Percentiles rank a stretch among this genome's conserved stretches.
phyloP scores from a whole-genome alignment of 2,113 vertebrate genomes.

The Promerops cafer region DNA sequence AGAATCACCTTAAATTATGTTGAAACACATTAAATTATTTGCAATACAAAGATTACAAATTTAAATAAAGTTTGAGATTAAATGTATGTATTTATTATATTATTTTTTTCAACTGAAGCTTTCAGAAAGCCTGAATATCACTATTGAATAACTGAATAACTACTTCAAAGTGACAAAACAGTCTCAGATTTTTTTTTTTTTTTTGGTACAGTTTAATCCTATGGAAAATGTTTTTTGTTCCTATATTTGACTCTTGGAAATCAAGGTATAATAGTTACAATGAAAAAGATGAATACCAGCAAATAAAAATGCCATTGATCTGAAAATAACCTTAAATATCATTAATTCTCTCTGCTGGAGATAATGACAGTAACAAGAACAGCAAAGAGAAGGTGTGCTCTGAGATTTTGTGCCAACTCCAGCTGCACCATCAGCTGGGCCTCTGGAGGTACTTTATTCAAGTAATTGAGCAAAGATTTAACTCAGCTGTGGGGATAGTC shows the following conservation, averaged over 20 bases:
- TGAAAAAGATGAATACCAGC: neutral
- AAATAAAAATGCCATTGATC: neutral
- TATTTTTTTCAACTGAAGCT: neutral
- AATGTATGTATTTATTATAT: neutral
- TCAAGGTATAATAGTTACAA: neutral
- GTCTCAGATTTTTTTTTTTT: neutral
- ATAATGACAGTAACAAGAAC: neutral
- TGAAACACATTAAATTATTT: neutral
- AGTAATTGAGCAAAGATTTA: neutral
- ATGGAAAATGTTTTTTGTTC: neutral
- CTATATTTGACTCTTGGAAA: neutral
- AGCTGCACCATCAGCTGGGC: neutral
- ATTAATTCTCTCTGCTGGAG: neutral
- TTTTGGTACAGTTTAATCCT: neutral
- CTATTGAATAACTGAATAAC: no score
- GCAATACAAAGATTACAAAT: neutral
- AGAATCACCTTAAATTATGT: neutral
- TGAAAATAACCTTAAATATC: neutral
- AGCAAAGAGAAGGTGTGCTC: neutral
- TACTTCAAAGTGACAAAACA: neutral
- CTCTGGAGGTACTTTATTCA: neutral
- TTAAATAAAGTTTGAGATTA: neutral
- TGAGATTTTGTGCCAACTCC: neutral
- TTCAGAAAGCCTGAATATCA: neutral
- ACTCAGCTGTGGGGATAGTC: neutral